A percentile compares a stretch with the other conserved stretches of the same genome.
phyloP scores from a whole-genome alignment of 2,888 invertebrate species.

The Encarsia formosa region DNA sequence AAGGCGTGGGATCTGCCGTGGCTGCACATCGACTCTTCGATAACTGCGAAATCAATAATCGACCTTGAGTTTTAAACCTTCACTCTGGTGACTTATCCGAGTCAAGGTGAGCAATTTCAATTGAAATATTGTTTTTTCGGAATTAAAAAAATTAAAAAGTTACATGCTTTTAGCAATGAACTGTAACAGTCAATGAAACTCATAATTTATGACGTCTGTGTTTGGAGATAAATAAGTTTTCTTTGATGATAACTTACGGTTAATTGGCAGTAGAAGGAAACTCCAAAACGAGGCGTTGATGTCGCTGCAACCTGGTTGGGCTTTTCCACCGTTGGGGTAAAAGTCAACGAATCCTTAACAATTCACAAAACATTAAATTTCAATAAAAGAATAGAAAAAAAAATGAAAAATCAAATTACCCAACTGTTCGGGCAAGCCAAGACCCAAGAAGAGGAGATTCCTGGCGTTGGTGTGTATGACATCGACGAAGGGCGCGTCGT shows the following conservation, averaged over 20 bases:
- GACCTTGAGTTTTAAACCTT: no score
- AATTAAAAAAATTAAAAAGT: no score
- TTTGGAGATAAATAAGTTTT: background rate
- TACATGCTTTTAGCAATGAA: no score
- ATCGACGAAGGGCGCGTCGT: constrained; percentile 61
- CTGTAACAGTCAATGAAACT: no score
- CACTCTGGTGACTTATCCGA: no score
- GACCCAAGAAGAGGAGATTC: constrained; percentile 55
- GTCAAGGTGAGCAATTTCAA: no score
- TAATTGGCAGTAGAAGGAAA: constrained; percentile 27
- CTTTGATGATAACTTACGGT: constrained; percentile 9
- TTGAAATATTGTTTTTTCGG: no score
- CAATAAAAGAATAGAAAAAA: background rate
- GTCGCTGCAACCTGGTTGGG: constrained; percentile 61
- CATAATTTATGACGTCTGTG: no score
- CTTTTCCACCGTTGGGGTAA: constrained; percentile 66
- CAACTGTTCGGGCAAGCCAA: constrained; percentile 58
- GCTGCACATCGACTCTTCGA: constrained; percentile 53
- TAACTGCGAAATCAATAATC: background rate
- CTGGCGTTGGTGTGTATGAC: constrained; percentile 63
- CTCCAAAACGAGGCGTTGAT: constrained; percentile 40
- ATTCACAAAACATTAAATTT: background rate
- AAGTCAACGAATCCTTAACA: constrained; percentile 61
- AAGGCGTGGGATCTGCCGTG: constrained; percentile 60
- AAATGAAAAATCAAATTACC: constrained; percentile 46